These are phyloP conservation scores for Peromyscus attwateri DNA, from an alignment of 2,797 vertebrate species.

Conservation along the genomic window DNA sequence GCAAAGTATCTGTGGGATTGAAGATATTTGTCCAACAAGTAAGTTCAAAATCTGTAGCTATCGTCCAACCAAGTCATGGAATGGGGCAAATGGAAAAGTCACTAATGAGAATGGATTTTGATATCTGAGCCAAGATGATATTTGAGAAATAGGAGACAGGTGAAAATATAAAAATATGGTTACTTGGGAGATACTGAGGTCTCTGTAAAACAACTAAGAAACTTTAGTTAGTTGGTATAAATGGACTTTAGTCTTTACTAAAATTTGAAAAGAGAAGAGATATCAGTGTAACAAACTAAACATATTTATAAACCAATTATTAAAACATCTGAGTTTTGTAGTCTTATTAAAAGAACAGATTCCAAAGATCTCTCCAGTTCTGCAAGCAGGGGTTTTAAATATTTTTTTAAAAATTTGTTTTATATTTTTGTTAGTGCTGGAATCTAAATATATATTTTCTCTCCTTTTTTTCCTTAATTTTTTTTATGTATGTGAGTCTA, in stretches of 20 bases:
- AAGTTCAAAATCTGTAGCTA: not conserved
- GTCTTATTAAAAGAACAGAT: not conserved
- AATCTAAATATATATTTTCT: not conserved
- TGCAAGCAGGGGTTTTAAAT: not conserved
- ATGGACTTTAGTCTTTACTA: not conserved
- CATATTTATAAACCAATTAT: not conserved
- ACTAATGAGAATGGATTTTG: not conserved
- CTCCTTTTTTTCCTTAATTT: not conserved
- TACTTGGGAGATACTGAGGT: not conserved
- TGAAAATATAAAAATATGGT: not conserved
- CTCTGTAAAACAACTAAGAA: not conserved
- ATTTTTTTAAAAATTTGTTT: not conserved
- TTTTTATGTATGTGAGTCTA: not conserved
- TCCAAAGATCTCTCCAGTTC: not conserved
- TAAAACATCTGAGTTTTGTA: not conserved
- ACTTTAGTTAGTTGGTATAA: not conserved
- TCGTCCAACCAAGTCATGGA: not conserved
- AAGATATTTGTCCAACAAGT: not conserved
- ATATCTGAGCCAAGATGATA: not conserved
- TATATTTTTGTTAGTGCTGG: not conserved
- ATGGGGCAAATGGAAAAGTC: too few species aligned
- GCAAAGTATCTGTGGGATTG: not conserved
- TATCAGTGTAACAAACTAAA: not conserved
- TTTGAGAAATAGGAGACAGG: not conserved
- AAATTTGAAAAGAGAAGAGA: not conserved